Base-by-base conservation (phyloP, 2,797 vertebrate genomes). In the Gephyroberyx darwinii region DNA sequence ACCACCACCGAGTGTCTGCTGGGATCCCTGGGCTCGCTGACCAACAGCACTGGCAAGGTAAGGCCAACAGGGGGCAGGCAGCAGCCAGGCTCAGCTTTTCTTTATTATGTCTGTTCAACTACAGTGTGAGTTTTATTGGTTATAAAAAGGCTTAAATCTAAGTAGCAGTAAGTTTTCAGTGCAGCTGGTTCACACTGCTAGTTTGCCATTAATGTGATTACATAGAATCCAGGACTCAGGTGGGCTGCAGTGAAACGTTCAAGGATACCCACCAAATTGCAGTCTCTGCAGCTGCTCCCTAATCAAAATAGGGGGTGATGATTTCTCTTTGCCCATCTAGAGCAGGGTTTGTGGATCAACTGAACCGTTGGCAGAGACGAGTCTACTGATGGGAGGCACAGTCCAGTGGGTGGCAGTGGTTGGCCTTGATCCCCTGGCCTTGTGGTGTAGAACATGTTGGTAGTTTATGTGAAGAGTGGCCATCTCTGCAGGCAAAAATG, bases 1-100 rank as follows among this genome's bases (percentile, higher is more conserved):
- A 99, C 96, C 83, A 99, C 98, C 52, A 97, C 98, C 16, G 97
- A 99, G 78, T 99, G 98, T 82, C 93, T 99, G 86, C 93, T 99
- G 56, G 96, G 96, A 33, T 98, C 98, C 26, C 61, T 97, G 50
- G 93, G 94, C 20, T 95, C 95, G 2, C 92, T 99, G 83, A 96
- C 94, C 84, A 98, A 92, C 85, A 94, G 89, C 93, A 95, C 93
- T 0, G 93, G 95, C 88, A 99, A 99, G 96, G 98, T 99, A 93
- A 77, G 57, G 50, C 75, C 89, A 90, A 59, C 80, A 90, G 91
- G 84, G 86, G 91, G 86, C 90, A 86, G 78, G 50, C 73, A 35
- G 48, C 50, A 47, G 66, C 64, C 73, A 64, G 26, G 14, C 60
- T 86, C 63, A 26, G 7, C 4, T 35, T 20, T 43, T 20, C n/a